Percentiles rank a stretch among this genome's conserved stretches.
phyloP scores from a whole-genome alignment of 1,140 invertebrate species.

The Arctopsyche grandis region DNA sequence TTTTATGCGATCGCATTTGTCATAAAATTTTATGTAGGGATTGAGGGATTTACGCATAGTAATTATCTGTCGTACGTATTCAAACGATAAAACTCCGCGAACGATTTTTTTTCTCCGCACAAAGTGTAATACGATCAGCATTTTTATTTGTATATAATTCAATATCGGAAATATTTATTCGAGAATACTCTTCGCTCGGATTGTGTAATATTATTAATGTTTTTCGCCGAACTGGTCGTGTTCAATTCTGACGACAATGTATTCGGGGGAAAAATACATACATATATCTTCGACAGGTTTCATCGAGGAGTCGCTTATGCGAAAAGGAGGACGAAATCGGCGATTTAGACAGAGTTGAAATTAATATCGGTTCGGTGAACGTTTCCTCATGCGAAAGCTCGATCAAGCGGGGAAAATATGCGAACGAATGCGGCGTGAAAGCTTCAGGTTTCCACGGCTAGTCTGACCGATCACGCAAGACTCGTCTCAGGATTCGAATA shows the following conservation, averaged over 20 bases:
- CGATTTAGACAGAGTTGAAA: conserved; percentile 31
- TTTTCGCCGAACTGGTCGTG: too few species aligned
- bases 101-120: too few species aligned
- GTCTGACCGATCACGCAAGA: not conserved
- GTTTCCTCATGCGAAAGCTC: not conserved
- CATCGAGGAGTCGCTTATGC: not conserved
- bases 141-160: not conserved
- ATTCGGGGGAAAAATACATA: not conserved
- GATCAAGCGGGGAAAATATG: not conserved
- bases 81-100: too few species aligned
- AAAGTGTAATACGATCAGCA: too few species aligned
- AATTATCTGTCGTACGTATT: too few species aligned
- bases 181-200: too few species aligned
- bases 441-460: not conserved
- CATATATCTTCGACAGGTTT: not conserved
- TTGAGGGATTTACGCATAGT: too few species aligned
- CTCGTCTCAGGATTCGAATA: not conserved
- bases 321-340: not conserved
- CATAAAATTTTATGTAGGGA: too few species aligned
- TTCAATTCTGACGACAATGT: not conserved
- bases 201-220: too few species aligned
- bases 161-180: not conserved
- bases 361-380: conserved; percentile 22
- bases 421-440: conserved; percentile 21
- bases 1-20: too few species aligned